A percentile compares a stretch with the other conserved stretches of the same genome.
Conservation (phyloP, 2,797 vertebrate genomes). For the Philypnodon macrostomus region DNA sequence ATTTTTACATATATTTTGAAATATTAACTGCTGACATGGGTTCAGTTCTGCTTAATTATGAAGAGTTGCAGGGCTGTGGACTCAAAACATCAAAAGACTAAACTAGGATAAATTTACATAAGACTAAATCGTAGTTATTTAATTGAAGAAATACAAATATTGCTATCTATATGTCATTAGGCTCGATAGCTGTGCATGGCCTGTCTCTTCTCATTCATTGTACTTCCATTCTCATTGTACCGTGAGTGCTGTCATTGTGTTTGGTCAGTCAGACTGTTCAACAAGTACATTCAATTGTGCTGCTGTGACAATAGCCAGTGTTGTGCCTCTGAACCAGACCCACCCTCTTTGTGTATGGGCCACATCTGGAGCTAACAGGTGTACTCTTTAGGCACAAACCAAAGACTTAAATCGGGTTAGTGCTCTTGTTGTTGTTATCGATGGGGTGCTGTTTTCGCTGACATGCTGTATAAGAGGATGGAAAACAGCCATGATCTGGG, state of each 20-base stretch:
- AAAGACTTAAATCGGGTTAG: constrained; percentile 12
- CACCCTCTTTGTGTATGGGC: constrained; percentile 34
- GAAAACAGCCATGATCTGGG: constrained; percentile 52
- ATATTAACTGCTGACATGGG: too few species aligned
- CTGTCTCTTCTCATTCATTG: constrained; percentile 47
- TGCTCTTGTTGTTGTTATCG: constrained; percentile 43
- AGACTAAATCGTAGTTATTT: too few species aligned
- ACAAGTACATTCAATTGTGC: constrained; percentile 59
- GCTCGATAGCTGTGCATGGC: constrained; percentile 18
- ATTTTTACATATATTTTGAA: too few species aligned
- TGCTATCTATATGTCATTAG: not conserved
- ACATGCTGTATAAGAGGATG: constrained; percentile 51
- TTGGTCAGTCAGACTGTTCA: constrained; percentile 55
- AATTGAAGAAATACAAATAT: too few species aligned
- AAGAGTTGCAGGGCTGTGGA: too few species aligned
- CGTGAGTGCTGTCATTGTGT: constrained; percentile 60
- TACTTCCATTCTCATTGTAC: constrained; percentile 40
- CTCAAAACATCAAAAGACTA: too few species aligned
- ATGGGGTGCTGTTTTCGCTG: constrained; percentile 48
- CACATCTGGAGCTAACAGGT: constrained; percentile 68
- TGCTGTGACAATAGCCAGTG: constrained; percentile 49
- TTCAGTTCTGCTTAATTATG: too few species aligned
- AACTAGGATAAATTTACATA: too few species aligned
- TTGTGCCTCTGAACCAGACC: constrained; percentile 40
- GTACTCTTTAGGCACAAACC: constrained; percentile 29